Evolutionary conservation across 2,113 vertebrate species (phyloP), one percentile per base, ranked within the genome.

Genomic region (Pandion haliaetus): DNA sequence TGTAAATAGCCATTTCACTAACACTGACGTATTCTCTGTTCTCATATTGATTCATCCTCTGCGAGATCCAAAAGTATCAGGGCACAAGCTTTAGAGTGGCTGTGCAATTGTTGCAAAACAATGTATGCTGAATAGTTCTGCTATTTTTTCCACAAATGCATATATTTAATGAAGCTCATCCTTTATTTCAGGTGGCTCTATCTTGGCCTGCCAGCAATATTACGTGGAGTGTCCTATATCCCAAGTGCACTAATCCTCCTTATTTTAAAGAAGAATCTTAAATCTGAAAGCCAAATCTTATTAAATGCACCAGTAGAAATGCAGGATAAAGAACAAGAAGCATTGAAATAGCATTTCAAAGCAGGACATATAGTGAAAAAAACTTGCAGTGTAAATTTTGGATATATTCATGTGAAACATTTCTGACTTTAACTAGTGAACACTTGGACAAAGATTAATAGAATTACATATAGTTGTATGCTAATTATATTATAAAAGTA

Each of bases 141-240:
- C 10, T 25, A 7, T 15, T 70, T 89, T 61, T 70, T 58, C 29
- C 9, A 36, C 18, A 18, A 47, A 45, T 58, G 14, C 11, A 29
- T 52, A 0, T 47, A 34, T 80, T 84, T 95, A 90, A 94, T 59
- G 13, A 20, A 52, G 5, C 8, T 42, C 10, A 29, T 88, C 10
- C 34, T 96, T 88, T 91, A 44, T 97, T 98, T 85, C 94, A 98
- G 98, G 76, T 88, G 88, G 94, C 32, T 97, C 18, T 97, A 94
- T 28, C 92, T 97, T 61, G 96, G 97, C n/a, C 44, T 98, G 45
- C 94, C 94, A 78, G 93, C 92, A 65, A 13, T 81, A 47, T 54
- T 98, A 77, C 95, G 96, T 79, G 97, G 85, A 38, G 40, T 59
- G 21, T 97, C 95, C n/a, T 96, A 91, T 52, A 82, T 98, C 61